Conservation (phyloP, 1,140 invertebrate genomes). For the Pachypeltis micranthus region DNA sequence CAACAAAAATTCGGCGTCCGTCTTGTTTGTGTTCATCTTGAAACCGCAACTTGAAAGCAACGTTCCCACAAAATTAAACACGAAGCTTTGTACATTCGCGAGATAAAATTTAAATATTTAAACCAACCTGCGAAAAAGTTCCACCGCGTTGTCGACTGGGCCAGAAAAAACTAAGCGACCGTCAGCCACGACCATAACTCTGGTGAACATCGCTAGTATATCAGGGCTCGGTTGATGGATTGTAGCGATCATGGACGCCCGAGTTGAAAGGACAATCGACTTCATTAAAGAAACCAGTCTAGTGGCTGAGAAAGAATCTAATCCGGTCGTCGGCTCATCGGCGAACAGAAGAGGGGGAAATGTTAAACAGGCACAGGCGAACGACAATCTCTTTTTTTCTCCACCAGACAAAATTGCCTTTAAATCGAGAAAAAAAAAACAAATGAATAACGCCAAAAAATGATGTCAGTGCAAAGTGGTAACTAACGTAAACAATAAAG, state of each 20-base stretch:
- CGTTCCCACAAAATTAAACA: too few species aligned
- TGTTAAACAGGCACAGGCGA: conserved; percentile 84
- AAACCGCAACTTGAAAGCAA: conserved; percentile 52
- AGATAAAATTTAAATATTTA: background rate
- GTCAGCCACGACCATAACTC: conserved; percentile 74
- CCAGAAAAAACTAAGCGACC: conserved; percentile 83
- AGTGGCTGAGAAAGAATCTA: conserved; percentile 85
- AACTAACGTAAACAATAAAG: too few species aligned
- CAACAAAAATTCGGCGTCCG: conserved; percentile 87
- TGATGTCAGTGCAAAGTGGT: too few species aligned
- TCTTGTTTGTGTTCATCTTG: conserved; percentile 67
- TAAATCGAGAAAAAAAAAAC: too few species aligned
- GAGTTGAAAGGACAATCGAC: conserved; percentile 43
- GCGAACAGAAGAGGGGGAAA: conserved; percentile 87
- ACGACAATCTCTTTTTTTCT: conserved; percentile 82
- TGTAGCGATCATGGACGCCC: conserved; percentile 83
- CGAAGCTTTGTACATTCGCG: too few species aligned
- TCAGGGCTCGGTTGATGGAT: conserved; percentile 96
- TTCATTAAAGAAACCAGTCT: conserved; percentile 68
- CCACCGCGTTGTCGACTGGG: conserved; percentile 51
- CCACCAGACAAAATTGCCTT: conserved; percentile 72
- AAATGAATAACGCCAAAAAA: too few species aligned
- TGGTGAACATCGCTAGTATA: conserved; percentile 77
- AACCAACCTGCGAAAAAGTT: conserved; percentile 65
- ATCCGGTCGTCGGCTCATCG: conserved; percentile 89